Evolutionary conservation across 1,140 invertebrate genomes (phyloP).

Genomic region (Drosophila kanapiae): DNA sequence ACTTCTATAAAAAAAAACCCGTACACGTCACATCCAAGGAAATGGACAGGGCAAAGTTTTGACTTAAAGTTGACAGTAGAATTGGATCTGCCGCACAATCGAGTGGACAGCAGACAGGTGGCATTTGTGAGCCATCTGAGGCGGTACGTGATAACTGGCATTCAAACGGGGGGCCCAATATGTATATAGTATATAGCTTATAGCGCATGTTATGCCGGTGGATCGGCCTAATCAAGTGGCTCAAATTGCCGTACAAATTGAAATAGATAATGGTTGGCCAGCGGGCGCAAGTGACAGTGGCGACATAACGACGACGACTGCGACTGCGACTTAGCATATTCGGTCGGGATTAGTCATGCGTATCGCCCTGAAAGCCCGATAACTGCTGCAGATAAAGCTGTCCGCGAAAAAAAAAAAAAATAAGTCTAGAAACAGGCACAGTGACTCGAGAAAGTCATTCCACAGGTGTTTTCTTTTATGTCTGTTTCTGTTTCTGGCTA

Average conservation of each 20-base stretch:
- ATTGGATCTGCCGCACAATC: slow-evolving; percentile 18
- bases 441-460: slow-evolving; percentile 43
- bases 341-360: slow-evolving; percentile 60
- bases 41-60: slow-evolving; percentile 8
- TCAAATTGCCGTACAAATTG: slow-evolving; percentile 60
- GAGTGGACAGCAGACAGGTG: slow-evolving; percentile 19
- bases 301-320: slow-evolving; percentile 35
- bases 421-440: slow-evolving; percentile 23
- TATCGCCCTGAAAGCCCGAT: slow-evolving; percentile 39
- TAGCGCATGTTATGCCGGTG: slow-evolving; percentile 4
- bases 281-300: slow-evolving; percentile 31
- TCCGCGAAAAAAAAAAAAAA: background rate
- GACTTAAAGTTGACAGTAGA: slow-evolving; percentile 10
- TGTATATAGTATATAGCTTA: background rate
- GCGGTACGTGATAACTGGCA: slow-evolving; percentile 34
- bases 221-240: slow-evolving; percentile 49
- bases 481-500: slow-evolving; percentile 22
- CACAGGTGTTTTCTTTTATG: slow-evolving; percentile 21
- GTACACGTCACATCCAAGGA: slow-evolving; percentile 11
- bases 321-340: slow-evolving; percentile 62
- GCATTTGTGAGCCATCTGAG: slow-evolving; percentile 26
- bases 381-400: slow-evolving; percentile 37
- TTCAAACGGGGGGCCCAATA: slow-evolving; percentile 1
- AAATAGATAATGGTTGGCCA: slow-evolving; percentile 61
- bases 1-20: slow-evolving; percentile 6